These are phyloP conservation scores for Steinernema scapterisci DNA, from an alignment of 2,888 invertebrate genomes.

Conservation along the genomic window DNA sequence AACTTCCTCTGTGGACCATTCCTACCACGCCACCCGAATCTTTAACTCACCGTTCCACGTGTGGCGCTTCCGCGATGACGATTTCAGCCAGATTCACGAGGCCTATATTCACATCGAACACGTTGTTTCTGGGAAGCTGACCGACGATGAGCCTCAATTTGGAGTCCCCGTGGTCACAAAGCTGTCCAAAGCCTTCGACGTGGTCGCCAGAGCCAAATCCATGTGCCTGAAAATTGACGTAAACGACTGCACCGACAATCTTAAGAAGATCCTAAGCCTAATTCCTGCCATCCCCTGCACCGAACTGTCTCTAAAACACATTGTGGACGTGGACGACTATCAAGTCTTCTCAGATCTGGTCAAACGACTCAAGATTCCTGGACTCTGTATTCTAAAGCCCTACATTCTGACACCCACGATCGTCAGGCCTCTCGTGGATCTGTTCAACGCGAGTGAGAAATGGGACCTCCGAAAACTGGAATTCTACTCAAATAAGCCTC, in stretches of 20 bases:
- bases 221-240: slow-evolving; percentile 1
- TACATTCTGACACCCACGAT: background rate
- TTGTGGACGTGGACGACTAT: slow-evolving; percentile 1
- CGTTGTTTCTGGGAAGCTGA: background rate
- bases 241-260: slow-evolving; percentile 1
- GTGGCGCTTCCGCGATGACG: background rate
- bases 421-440: background rate
- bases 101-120: background rate
- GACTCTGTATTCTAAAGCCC: background rate
- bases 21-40: background rate
- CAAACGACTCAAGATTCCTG: background rate
- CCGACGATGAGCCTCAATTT: background rate
- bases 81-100: background rate
- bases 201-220: background rate
- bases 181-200: background rate
- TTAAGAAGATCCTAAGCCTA: background rate
- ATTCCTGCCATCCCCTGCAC: background rate
- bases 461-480: background rate
- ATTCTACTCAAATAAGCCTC: background rate
- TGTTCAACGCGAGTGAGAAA: background rate
- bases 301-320: background rate
- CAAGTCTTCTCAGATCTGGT: background rate
- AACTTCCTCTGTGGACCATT: background rate
- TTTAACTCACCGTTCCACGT: background rate
- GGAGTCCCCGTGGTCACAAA: background rate